Conservation (phyloP, 2,888 invertebrate genomes). For the Orthonevra nobilis region DNA sequence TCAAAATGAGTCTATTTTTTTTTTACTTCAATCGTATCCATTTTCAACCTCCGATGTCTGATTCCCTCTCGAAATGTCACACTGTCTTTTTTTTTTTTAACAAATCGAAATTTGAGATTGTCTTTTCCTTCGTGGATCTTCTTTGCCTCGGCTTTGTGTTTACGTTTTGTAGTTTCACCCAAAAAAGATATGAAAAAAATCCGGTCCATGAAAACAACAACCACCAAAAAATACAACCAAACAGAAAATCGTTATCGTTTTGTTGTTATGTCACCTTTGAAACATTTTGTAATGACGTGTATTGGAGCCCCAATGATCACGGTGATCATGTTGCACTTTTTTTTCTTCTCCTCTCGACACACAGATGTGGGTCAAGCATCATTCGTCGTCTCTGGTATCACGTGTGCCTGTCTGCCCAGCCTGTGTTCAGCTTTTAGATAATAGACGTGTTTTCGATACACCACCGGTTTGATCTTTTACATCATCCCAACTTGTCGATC, state of each 20-base stretch:
- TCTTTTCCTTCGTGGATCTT: slow-evolving; percentile 6
- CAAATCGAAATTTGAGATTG: slow-evolving; percentile 52
- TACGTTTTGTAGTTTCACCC: slow-evolving; percentile 26
- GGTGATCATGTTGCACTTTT: slow-evolving; percentile 56
- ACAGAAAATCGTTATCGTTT: neutral
- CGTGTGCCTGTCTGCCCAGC: neutral
- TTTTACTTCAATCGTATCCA: no score
- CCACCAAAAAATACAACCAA: slow-evolving; percentile 15
- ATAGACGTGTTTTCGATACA: slow-evolving; percentile 21
- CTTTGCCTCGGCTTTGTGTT: slow-evolving; percentile 5
- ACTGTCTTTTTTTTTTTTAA: no score
- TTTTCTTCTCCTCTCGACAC: neutral
- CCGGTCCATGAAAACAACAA: neutral
- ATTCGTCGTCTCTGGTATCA: slow-evolving; percentile 6
- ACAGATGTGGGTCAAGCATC: slow-evolving; percentile 58
- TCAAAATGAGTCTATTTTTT: no score
- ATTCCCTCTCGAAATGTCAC: no score
- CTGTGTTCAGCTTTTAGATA: slow-evolving; percentile 17
- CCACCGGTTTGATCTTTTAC: slow-evolving; percentile 15
- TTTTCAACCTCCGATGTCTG: no score
- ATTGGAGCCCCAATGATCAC: slow-evolving; percentile 18
- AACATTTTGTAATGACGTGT: slow-evolving; percentile 40
- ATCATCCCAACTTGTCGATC: slow-evolving; percentile 17
- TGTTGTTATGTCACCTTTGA: slow-evolving; percentile 56
- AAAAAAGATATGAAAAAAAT: slow-evolving; percentile 30